Evolutionary conservation across 2,888 invertebrate genomes (phyloP).

Genomic region (Amphipyra tragopoginis): DNA sequence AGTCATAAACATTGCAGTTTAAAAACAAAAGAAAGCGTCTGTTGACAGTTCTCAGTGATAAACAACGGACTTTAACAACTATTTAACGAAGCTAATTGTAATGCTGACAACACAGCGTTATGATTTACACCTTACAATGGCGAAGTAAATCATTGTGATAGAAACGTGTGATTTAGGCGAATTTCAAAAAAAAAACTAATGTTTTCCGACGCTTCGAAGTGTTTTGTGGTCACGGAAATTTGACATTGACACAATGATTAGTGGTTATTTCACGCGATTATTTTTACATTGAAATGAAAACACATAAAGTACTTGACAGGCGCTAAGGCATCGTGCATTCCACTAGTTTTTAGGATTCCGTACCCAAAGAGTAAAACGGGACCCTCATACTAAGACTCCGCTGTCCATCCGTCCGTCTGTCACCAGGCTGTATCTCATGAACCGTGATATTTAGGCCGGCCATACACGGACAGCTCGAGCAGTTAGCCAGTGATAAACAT

Average conservation of each 20-base stretch:
- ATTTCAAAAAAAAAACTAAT: constrained; percentile 4
- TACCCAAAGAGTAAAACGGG: no score
- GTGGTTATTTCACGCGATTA: not conserved
- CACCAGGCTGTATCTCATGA: no score
- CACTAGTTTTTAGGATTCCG: no score
- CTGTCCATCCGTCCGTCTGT: no score
- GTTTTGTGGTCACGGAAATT: not conserved
- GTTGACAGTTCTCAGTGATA: constrained; percentile 8
- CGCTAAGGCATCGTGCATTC: no score
- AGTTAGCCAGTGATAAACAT: no score
- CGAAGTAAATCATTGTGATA: constrained; percentile 28
- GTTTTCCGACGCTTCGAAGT: not conserved
- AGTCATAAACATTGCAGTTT: no score
- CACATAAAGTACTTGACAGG: no score
- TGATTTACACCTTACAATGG: constrained; percentile 23
- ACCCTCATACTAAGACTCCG: no score
- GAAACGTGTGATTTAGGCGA: constrained; percentile 36
- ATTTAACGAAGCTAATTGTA: constrained; percentile 10
- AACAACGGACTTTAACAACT: not conserved
- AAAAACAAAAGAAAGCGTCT: constrained; percentile 22
- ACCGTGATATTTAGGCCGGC: no score
- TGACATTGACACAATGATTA: not conserved
- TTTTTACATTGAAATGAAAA: no score
- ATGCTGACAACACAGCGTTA: constrained; percentile 10
- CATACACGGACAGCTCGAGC: no score